Evolutionary conservation across 1,140 invertebrate species (phyloP), one percentile per base, ranked within the genome.

Genomic region (Ptiloglossa arizonensis): DNA sequence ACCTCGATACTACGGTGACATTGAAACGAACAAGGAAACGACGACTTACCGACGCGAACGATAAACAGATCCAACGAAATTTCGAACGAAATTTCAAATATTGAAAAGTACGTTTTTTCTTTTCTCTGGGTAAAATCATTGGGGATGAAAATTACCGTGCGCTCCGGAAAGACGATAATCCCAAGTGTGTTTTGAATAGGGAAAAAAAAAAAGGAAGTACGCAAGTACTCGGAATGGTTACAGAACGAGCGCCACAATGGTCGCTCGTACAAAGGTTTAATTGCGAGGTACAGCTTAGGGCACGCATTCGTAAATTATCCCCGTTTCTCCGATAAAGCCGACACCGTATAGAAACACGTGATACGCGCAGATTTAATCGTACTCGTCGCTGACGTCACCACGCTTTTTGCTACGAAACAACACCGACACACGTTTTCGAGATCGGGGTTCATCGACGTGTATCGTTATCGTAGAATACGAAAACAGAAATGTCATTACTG

Each of bases 251-350:
- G 11, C 4, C 5, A 17, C 38, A 19, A 29, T 22, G 15, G 24
- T 29, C 50, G 19, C n/a, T 46, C 44, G 3, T 2, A 32, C 1
- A 15, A 15, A 32, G 13, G 9, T 71, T 71, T 71, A 71, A 60
- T 59, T 46, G 24, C 5, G n/a, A 13, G 29, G 8, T n/a, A 44
- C 15, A 2, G 38, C 11, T 70, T 22, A 69, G 29, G 11, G 27
- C 15, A 11, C 4, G 5, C 19, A 22, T 60, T 46, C 44, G 9
- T 19, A 69, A 66, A 56, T 69, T 69, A 56, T 41, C 35, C 35
- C 13, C 22, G 29, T 0, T 57, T 48, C n/a, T 19, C 19, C 56
- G 41, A 72, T 72, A 60, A 62, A 72, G 17, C 4, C 41, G 19
- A 19, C 27, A 32, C 29, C 6, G 56, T 24, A 62, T 15, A 22